Conservation (phyloP, 1,140 invertebrate genomes). For the Aphidius gifuensis region DNA sequence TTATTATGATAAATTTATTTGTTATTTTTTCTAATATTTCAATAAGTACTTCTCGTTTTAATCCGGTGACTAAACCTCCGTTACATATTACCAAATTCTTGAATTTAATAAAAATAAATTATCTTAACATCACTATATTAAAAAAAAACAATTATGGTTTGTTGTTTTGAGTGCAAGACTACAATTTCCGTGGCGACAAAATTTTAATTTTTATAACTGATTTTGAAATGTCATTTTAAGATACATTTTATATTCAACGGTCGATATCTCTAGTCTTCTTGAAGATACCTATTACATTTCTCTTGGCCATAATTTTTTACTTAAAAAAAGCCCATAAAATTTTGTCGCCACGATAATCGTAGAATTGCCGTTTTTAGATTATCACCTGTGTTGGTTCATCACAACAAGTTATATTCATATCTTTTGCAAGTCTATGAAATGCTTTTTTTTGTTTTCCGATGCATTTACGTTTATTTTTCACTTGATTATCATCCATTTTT, state of each 20-base stretch:
- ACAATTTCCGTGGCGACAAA: too few species aligned
- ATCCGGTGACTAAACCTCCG: conserved; percentile 70
- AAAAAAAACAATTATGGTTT: too few species aligned
- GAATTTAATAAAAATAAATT: conserved; percentile 22
- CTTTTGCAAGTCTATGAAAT: conserved; percentile 48
- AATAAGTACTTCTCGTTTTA: conserved; percentile 63
- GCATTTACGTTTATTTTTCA: conserved; percentile 35
- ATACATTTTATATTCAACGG: too few species aligned
- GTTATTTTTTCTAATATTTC: conserved; percentile 56
- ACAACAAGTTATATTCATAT: conserved; percentile 49
- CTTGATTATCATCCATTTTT: conserved; percentile 12
- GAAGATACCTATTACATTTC: too few species aligned
- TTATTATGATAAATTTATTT: conserved; percentile 53
- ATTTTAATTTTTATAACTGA: too few species aligned
- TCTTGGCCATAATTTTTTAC: too few species aligned
- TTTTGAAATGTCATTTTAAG: too few species aligned
- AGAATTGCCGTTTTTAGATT: neutral
- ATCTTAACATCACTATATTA: too few species aligned
- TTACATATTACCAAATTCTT: conserved; percentile 62
- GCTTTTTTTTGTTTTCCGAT: conserved; percentile 52
- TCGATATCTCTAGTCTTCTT: too few species aligned
- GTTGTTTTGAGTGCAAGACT: too few species aligned
- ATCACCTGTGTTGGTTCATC: conserved; percentile 48
- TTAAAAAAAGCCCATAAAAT: too few species aligned
- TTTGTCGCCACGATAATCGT: neutral